Conservation (phyloP, 2,113 vertebrate genomes). For the Chinchilla lanigera region DNA sequence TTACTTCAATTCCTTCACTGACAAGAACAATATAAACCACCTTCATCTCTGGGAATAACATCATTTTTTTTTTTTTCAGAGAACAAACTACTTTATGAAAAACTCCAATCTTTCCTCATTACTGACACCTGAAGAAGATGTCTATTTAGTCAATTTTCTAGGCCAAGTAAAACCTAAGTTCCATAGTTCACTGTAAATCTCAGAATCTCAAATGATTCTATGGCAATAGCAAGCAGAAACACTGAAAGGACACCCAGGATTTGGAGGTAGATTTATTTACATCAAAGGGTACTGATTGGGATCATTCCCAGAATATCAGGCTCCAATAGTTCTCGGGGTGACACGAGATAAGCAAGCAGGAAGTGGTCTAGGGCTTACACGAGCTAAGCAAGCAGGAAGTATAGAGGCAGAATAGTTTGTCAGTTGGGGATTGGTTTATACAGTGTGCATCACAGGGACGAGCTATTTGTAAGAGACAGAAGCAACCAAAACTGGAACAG, state of each 20-base stretch:
- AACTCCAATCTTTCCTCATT: slow-evolving; percentile 74
- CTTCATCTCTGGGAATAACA: slow-evolving; percentile 36
- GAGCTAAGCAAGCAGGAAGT: too few relatives aligned
- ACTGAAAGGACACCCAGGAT: not conserved
- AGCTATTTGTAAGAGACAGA: not conserved
- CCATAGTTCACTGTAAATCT: slow-evolving; percentile 58
- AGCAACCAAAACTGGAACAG: not conserved
- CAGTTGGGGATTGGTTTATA: too few relatives aligned
- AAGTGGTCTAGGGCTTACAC: too few relatives aligned
- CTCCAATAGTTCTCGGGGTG: too few relatives aligned
- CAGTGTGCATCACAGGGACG: not conserved
- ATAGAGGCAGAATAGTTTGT: too few relatives aligned
- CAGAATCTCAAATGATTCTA: slow-evolving; percentile 45
- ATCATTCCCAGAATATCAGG: too few relatives aligned
- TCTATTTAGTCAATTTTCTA: slow-evolving; percentile 74
- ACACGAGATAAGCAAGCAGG: too few relatives aligned
- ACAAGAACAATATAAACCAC: slow-evolving; percentile 62
- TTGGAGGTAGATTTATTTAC: not conserved
- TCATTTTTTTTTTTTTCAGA: slow-evolving; percentile 61
- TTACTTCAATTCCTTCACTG: slow-evolving; percentile 54
- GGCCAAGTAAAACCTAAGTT: slow-evolving; percentile 58
- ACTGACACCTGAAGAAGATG: slow-evolving; percentile 64
- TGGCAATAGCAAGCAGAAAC: not conserved
- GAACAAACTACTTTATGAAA: slow-evolving; percentile 52
- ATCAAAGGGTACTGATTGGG: too few relatives aligned